Conservation (phyloP, 2,888 invertebrate genomes). For the Ceramica pisi region DNA sequence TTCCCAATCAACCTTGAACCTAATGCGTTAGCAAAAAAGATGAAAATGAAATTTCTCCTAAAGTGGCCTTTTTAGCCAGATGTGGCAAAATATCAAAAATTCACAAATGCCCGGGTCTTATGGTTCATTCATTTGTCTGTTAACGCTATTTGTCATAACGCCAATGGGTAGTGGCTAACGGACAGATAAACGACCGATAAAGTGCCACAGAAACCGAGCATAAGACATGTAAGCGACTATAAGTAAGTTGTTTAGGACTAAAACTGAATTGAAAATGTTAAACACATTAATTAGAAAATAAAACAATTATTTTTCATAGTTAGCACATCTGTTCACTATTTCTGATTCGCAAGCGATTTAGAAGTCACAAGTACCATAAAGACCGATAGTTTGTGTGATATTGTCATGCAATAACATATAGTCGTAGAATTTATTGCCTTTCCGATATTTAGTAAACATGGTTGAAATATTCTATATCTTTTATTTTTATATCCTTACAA, state of each 20-base stretch:
- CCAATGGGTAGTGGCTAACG: too few species aligned
- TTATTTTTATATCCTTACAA: conserved; percentile 26
- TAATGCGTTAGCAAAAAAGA: too few species aligned
- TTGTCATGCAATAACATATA: conserved; percentile 43
- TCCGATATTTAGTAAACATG: conserved; percentile 21
- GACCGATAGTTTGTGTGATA: conserved; percentile 30
- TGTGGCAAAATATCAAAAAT: neutral
- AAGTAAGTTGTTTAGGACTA: neutral
- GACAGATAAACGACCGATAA: too few species aligned
- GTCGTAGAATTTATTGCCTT: conserved; percentile 34
- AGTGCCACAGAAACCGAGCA: too few species aligned
- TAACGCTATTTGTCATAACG: too few species aligned
- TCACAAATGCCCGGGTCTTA: too few species aligned
- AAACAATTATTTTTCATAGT: neutral
- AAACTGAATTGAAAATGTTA: neutral
- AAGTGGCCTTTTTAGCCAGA: too few species aligned
- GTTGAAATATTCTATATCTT: conserved; percentile 25
- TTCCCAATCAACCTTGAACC: too few species aligned
- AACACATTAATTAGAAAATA: conserved; percentile 1
- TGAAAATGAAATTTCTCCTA: too few species aligned
- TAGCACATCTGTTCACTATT: neutral
- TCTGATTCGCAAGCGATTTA: conserved; percentile 11
- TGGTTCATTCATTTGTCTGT: too few species aligned
- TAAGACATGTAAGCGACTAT: neutral
- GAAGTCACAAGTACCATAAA: conserved; percentile 21